Evolutionary conservation across 1,140 invertebrate genomes (phyloP), one percentile per base, ranked within the genome.

Genomic region (Hylyphantes graminicola): DNA sequence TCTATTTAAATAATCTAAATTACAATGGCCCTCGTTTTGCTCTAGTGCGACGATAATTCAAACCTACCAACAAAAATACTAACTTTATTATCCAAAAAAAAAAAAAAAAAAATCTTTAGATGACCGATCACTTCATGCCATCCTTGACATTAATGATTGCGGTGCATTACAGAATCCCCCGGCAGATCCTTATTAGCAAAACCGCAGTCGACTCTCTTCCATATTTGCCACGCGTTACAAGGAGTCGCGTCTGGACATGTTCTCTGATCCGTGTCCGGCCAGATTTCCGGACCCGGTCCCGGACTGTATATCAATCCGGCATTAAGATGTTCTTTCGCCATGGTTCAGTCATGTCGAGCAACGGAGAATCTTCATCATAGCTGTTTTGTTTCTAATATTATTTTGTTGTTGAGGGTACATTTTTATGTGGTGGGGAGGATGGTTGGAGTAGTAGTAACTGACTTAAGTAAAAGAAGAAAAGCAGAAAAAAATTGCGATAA

Each of bases 241-340:
- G 74, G 63, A 63, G 57, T 63, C 21, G 15, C 55, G 55, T 63
- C 74, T 63, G 57, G 74, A 55, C 57, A 21, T 21, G 19, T 61
- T 35, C 57, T 19, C n/a, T 48, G 74, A 76, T 76, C 74, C 57
- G 73, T 76, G 17, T 63, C 74, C 64, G 73, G 63, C 73, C 73
- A 61, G 55, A 76, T 59, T 76, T 76, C 74, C 59, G 74, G 74
- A 48, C 68, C 68, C 9, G n/a, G 11, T 12, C 73, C 73, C 57
- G 73, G 73, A 61, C 35, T 57, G 57, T 76, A 63, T 63, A 76
- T 76, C 74, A 76, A 76, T 76, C 74, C 57, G 10, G 74, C 57
- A 50, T 63, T 76, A 76, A 48, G 35, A 65, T 76, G 74, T 59
- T 50, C 59, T 73, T 65, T 12, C 64, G 51, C 54, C 4, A 21